Conservation (phyloP, 2,888 invertebrate genomes). For the Lathronympha strigana region DNA sequence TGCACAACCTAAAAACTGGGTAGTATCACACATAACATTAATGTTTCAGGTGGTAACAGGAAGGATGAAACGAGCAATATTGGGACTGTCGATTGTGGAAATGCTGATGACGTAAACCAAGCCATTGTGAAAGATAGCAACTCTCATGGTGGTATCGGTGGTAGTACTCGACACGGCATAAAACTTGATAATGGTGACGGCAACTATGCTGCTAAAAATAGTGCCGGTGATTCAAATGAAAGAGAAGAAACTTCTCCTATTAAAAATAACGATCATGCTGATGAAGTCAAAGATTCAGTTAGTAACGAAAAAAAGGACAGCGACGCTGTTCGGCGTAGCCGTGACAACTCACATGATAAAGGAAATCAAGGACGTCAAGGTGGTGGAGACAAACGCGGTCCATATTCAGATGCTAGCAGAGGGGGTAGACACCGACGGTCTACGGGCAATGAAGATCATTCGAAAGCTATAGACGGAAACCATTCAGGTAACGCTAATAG, state of each 20-base stretch:
- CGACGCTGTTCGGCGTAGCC: neutral
- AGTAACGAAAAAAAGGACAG: neutral
- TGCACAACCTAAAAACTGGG: too few relatives aligned
- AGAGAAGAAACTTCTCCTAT: too few relatives aligned
- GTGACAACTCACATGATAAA: neutral
- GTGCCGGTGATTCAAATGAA: neutral
- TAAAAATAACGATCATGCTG: too few relatives aligned
- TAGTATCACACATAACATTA: too few relatives aligned
- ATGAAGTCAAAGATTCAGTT: too few relatives aligned
- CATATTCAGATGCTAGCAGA: too few relatives aligned
- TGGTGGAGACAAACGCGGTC: too few relatives aligned
- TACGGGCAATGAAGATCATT: neutral
- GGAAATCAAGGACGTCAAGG: too few relatives aligned
- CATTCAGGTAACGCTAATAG: too few relatives aligned
- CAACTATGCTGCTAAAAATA: neutral
- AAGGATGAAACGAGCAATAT: neutral
- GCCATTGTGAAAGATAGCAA: conserved; percentile 4
- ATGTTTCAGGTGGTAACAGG: neutral
- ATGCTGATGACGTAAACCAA: neutral
- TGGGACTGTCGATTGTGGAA: neutral
- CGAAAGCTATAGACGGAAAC: too few relatives aligned
- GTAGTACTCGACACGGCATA: neutral
- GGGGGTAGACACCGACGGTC: too few relatives aligned
- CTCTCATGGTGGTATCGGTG: neutral
- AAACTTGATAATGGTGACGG: neutral